A percentile compares a stretch with the other conserved stretches of the same genome.
Conservation (phyloP, 1,140 invertebrate species). For the Eupeodes corollae region DNA sequence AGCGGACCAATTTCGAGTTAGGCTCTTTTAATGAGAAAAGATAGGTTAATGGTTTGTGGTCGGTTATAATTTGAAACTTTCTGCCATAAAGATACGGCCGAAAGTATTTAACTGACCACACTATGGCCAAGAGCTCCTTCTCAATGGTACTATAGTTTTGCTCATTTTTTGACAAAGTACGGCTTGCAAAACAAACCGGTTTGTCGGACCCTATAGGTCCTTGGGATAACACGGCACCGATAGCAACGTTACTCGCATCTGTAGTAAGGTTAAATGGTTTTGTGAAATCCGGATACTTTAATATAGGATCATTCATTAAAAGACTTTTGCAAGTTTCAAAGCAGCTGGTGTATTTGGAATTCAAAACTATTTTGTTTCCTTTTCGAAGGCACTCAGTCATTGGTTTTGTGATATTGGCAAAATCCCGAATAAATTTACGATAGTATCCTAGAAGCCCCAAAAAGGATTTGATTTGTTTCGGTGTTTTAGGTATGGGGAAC, state of each 20-base stretch:
- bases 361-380: too few species aligned
- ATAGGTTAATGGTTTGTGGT: conserved; percentile 16
- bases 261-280: conserved; percentile 21
- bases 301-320: conserved; percentile 16
- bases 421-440: too few species aligned
- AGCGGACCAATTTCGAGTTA: conserved; percentile 17
- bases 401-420: too few species aligned
- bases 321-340: conserved; percentile 14
- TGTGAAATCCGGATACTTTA: conserved; percentile 30
- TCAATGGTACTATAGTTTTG: conserved; percentile 27
- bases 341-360: too few species aligned
- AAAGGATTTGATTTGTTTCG: too few species aligned
- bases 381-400: too few species aligned
- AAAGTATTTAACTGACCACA: conserved; percentile 38
- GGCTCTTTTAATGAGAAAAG: conserved; percentile 33
- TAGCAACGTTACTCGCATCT: conserved; percentile 17
- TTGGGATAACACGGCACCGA: conserved; percentile 19
- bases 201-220: too few species aligned
- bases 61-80: conserved; percentile 16
- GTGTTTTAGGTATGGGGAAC: too few species aligned
- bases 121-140: conserved; percentile 27
- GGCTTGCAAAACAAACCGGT: conserved; percentile 32
- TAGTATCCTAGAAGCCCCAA: too few species aligned
- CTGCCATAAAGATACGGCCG: conserved; percentile 29
- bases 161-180: conserved; percentile 34